phyloP scores from a whole-genome alignment of 2,797 vertebrate genomes.

The Agapornis canus region DNA sequence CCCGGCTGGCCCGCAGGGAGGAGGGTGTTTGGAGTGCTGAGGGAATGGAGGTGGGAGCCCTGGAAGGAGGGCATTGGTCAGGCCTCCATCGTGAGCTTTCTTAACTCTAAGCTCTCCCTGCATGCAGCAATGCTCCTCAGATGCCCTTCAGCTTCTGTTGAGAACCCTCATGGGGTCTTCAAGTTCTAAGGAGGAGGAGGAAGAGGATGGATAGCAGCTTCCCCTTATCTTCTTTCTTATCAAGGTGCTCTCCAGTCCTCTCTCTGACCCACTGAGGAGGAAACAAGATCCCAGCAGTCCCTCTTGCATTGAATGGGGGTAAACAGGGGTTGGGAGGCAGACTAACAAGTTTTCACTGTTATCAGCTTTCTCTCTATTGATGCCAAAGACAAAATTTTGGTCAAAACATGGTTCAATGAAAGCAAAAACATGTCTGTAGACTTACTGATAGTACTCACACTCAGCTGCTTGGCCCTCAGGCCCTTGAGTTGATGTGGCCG shows the following conservation, averaged over 20 bases:
- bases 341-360: not conserved
- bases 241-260: not conserved
- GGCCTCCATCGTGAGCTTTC: not conserved
- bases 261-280: not conserved
- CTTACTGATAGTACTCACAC: not conserved
- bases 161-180: not conserved
- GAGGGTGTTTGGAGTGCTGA: not conserved
- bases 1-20: not conserved
- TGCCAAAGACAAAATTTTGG: not conserved
- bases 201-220: not conserved
- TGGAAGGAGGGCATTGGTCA: not conserved
- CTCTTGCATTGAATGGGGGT: not conserved
- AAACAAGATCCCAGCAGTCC: not conserved
- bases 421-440: not conserved
- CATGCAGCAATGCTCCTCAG: fast-evolving
- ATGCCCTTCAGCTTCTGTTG: fast-evolving
- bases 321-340: not conserved
- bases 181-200: not conserved
- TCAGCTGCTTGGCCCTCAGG: not conserved
- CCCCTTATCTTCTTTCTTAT: not conserved
- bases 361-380: not conserved
- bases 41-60: not conserved
- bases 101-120: not conserved
- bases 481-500: fast-evolving
- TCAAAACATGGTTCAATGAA: not conserved